Base-by-base conservation (phyloP, 2,113 vertebrate species). In the Phaethon lepturus region DNA sequence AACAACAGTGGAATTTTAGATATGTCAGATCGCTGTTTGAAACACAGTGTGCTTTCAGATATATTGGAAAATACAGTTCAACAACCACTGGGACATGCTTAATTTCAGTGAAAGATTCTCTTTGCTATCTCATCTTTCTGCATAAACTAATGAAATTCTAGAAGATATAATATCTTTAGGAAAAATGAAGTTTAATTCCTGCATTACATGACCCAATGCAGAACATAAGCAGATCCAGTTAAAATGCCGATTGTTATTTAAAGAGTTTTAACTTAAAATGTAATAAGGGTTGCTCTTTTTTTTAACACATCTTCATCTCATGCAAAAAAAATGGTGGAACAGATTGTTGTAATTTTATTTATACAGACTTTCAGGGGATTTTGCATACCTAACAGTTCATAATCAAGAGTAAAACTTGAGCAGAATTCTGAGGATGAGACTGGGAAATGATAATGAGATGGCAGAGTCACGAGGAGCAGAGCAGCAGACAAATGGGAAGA, bases 1-100 rank as follows among this genome's bases (percentile, higher is more conserved):
- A 96, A 96, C 50, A 68, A 92, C 14, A 35, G 78, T 31, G 86
- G 75, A 96, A 96, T 97, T 97, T 92, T 84, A 95, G 90, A 68
- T 58, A 93, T 67, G 60, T 79, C 29, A 86, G 74, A 72, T 17
- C 50, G 50, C 22, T 84, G 23, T 93, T 86, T 91, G 29, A 95
- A 92, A 88, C 47, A 24, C 76, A 55, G 81, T 40, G 47, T 94
- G 8, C 28, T 93, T 93, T 90, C 29, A 81, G 78, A 94, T 91
- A 94, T 84, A 59, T 86, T 88, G 64, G 90, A 97, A 97, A 94
- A 91, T 60, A 50, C 40, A 93, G 94, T 95, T 98, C 96, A 98
- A 33, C 86, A 90, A 94, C 97, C 94, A 82, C 40, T 63, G 49
- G 95, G 78, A 26, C 40, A 92, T 9, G 23, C 62, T 95, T 96